phyloP scores from a whole-genome alignment of 1,140 invertebrate genomes.

The Drosophila mojavensis region DNA sequence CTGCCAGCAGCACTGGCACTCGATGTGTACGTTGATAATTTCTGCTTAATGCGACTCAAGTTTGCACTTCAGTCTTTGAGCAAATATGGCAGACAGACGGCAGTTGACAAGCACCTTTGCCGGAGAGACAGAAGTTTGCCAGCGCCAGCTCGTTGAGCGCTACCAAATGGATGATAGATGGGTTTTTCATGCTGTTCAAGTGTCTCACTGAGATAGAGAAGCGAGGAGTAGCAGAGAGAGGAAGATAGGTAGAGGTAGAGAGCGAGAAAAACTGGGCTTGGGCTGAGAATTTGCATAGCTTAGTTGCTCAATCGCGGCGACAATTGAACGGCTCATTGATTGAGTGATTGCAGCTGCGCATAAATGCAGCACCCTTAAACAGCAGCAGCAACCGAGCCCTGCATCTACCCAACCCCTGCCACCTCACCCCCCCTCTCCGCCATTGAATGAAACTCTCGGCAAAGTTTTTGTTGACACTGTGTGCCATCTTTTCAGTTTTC shows the following conservation, averaged over 20 bases:
- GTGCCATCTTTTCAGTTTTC: conserved; percentile 63
- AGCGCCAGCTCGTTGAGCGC: conserved; percentile 29
- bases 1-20: not conserved
- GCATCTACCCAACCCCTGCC: not conserved
- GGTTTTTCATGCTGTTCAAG: conserved; percentile 37
- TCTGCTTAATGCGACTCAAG: conserved; percentile 76
- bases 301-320: conserved; percentile 76
- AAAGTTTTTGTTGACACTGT: conserved; percentile 73
- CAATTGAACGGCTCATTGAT: conserved; percentile 78
- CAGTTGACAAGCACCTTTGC: conserved; percentile 52
- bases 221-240: no score
- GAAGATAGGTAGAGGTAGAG: not conserved
- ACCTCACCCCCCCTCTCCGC: not conserved
- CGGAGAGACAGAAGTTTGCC: conserved; percentile 28
- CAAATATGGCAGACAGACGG: conserved; percentile 65
- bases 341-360: conserved; percentile 55
- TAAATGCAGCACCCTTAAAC: conserved; percentile 48
- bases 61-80: conserved; percentile 75
- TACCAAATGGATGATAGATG: conserved; percentile 53
- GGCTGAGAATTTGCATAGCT: conserved; percentile 71
- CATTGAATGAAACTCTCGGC: conserved; percentile 11
- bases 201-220: not conserved
- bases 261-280: not conserved
- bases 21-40: conserved; percentile 65
- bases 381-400: conserved; percentile 15